Percentiles rank a stretch among this genome's conserved stretches.
Conservation (phyloP, 2,888 invertebrate species). For the Nymphalis urticae region DNA sequence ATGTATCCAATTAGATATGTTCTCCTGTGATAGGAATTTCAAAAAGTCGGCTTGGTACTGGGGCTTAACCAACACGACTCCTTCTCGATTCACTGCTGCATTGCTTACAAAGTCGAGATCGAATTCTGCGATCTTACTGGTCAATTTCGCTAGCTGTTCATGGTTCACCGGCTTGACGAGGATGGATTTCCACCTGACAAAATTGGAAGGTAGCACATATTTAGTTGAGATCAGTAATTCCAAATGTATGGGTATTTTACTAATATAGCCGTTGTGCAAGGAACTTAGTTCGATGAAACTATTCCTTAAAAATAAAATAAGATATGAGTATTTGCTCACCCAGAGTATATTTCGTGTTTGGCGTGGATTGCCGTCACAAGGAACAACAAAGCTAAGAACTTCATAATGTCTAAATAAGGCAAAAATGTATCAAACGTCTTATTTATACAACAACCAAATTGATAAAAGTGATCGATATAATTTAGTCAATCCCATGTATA, state of each 20-base stretch:
- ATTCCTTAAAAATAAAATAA: no score
- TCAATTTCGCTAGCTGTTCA: conserved; percentile 33
- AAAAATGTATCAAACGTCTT: conserved; percentile 7
- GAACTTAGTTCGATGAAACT: no score
- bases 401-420: conserved; percentile 47
- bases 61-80: conserved; percentile 69
- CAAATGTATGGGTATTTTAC: no score
- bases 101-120: conserved; percentile 38
- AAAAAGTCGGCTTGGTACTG: conserved; percentile 55
- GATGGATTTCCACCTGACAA: conserved; percentile 42
- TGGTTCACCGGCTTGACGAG: conserved; percentile 34
- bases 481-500: not conserved
- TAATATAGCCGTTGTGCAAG: no score
- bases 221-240: not conserved
- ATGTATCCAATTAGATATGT: conserved; percentile 59
- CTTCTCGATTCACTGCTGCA: conserved; percentile 48
- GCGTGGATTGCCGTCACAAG: conserved; percentile 54
- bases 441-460: conserved; percentile 15
- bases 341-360: conserved; percentile 63
- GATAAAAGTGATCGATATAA: conserved; percentile 1
- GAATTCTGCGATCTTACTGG: conserved; percentile 23
- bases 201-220: not conserved
- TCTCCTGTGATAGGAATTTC: conserved; percentile 50
- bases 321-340: conserved; percentile 45
- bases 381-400: conserved; percentile 49